A percentile compares a stretch with the other conserved stretches of the same genome.
These are phyloP conservation scores for Mus caroli DNA, from an alignment of 2,797 vertebrate species.

Conservation along the genomic window DNA sequence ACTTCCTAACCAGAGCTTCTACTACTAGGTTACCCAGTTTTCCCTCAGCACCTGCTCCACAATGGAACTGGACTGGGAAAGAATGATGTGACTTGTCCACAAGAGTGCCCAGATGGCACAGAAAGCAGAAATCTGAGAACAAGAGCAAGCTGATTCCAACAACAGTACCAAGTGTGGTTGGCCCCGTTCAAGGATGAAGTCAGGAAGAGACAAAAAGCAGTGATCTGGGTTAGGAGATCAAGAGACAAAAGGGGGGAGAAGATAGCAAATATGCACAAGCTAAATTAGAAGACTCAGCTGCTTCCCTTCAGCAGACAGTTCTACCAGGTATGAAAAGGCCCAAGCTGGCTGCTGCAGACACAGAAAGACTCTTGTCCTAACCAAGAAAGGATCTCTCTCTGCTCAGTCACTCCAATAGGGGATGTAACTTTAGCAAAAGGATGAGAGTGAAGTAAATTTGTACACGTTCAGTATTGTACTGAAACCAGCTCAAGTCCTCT, in stretches of 20 bases:
- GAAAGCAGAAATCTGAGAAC: slow-evolving; percentile 71
- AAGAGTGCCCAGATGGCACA: slow-evolving; percentile 36
- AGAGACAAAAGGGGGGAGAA: slow-evolving; percentile 54
- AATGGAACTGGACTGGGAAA: slow-evolving; percentile 12
- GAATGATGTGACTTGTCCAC: slow-evolving; percentile 40
- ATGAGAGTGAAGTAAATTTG: background rate
- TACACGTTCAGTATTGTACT: background rate
- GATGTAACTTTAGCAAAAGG: background rate
- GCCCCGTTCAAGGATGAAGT: slow-evolving; percentile 61
- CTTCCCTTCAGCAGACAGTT: background rate
- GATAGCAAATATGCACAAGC: slow-evolving; percentile 46
- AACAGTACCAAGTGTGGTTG: slow-evolving; percentile 32
- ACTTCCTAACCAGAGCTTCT: slow-evolving; percentile 14
- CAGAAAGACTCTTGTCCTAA: slow-evolving; percentile 7
- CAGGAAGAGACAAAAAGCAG: slow-evolving; percentile 65
- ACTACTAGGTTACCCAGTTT: slow-evolving; percentile 54
- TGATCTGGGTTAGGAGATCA: slow-evolving; percentile 77
- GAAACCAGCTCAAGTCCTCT: background rate
- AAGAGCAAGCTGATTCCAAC: slow-evolving; percentile 22
- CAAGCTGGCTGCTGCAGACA: background rate
- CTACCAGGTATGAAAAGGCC: background rate
- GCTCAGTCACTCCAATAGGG: background rate
- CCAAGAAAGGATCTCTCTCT: background rate
- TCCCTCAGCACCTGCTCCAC: slow-evolving; percentile 22
- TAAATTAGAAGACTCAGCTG: slow-evolving; percentile 34